These are phyloP conservation scores for Enteromius viviparus DNA, from an alignment of 2,797 vertebrate genomes.

Conservation along the genomic window DNA sequence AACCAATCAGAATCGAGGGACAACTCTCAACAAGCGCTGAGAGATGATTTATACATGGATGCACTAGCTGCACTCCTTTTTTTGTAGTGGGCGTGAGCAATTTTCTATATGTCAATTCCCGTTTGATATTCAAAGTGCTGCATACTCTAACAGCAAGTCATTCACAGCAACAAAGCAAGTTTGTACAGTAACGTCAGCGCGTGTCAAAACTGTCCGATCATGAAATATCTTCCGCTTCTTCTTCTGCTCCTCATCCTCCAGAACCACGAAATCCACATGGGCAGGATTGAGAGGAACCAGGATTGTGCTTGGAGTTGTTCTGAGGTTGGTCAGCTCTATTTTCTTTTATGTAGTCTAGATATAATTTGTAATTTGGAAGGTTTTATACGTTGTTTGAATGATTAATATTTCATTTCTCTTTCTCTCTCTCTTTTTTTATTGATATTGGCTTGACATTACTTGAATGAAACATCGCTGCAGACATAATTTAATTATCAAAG, in stretches of 20 bases:
- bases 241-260: constrained; percentile 18
- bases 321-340: background rate
- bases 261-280: background rate
- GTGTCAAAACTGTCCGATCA: constrained; percentile 19
- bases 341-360: background rate
- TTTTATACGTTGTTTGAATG: background rate
- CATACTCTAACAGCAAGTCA: background rate
- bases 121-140: constrained; percentile 9
- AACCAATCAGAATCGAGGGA: too few relatives aligned
- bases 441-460: background rate
- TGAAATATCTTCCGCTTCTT: constrained; percentile 12
- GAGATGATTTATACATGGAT: background rate
- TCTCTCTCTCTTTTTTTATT: background rate
- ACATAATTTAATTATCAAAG: background rate
- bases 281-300: background rate
- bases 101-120: background rate
- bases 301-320: constrained; percentile 36
- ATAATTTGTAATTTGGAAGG: background rate
- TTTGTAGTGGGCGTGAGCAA: constrained; percentile 18
- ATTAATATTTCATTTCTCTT: background rate
- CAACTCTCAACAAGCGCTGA: too few relatives aligned
- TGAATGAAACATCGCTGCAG: background rate
- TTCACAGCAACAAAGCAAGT: constrained; percentile 17
- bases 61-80: background rate
- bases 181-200: background rate